Base-by-base conservation (phyloP, 2,113 vertebrate species). In the Dicaeum eximium region DNA sequence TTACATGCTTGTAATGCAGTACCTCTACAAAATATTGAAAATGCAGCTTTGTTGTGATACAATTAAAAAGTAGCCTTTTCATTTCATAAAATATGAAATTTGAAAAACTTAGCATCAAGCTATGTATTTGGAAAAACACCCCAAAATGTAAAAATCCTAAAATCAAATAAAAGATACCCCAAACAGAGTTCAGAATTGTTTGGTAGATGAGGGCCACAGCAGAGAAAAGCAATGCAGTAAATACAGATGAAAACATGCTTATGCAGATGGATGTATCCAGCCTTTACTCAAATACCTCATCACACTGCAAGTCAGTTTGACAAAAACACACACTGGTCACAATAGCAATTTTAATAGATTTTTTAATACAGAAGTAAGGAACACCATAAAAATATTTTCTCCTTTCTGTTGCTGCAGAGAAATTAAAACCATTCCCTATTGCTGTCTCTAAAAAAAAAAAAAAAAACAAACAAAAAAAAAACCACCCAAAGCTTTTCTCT, bases 131-230 rank as follows among this genome's bases (percentile, higher is more conserved):
- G 2, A 18, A 80, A 82, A 72, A 72, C 24, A 37, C 11, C 8
- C 15, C 2, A 35, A 40, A 47, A 4, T 13, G 5, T 50, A 45
- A 83, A 48, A 62, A 73, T 23, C 3, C 38, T 44, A 44, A 91
- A 86, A 33, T 3, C 23, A 84, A 89, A 71, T 21, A 67, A 54
- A 54, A 77, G 48, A 48, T 47, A 62, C 0, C 15, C 30, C 30
- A 33, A 7, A 69, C 0, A 0, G 3, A 78, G 19, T 44, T 86
- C 37, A 72, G 47, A 88, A 82, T 6, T 0, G 22, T 33, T 47
- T 58, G 30, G n/a, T 47, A 57, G 30, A 56, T 51, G 7, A 47
- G 40, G 15, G n/a, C 17, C 40, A 89, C 22, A 24, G 7, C 15
- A 54, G 56, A 38, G 28, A 60, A 78, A 58, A 79, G 24, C 22